Conservation (phyloP, 2,797 vertebrate species). For the Tarsius wallacei region DNA sequence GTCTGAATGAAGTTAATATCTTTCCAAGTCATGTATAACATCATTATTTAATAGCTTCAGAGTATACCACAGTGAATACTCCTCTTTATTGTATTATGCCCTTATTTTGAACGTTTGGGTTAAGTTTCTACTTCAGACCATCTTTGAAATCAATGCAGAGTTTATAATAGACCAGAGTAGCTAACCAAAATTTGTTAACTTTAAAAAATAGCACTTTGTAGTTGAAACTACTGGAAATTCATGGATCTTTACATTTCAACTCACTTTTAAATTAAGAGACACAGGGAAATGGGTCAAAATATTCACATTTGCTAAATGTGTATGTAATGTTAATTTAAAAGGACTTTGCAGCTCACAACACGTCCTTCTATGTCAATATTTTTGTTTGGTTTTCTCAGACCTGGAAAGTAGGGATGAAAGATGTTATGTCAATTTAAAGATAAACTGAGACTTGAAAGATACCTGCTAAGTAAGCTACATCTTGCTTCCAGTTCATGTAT, state of each 20-base stretch:
- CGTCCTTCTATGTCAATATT: background rate
- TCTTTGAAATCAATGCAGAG: background rate
- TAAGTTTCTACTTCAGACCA: background rate
- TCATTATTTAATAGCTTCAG: background rate
- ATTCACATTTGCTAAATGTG: background rate
- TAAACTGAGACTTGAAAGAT: background rate
- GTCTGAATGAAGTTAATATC: background rate
- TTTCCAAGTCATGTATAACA: background rate
- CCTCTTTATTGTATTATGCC: background rate
- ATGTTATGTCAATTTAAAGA: background rate
- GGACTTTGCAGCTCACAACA: background rate
- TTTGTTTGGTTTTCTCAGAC: background rate
- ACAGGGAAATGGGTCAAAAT: background rate
- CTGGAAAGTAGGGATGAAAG: background rate
- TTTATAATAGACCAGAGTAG: background rate
- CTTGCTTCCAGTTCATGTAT: background rate
- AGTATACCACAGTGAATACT: background rate
- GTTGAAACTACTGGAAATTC: background rate
- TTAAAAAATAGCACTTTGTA: background rate
- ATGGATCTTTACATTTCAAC: background rate
- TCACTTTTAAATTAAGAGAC: background rate
- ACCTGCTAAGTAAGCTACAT: background rate
- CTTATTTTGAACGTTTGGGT: constrained; percentile 33
- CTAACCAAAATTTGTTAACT: background rate
- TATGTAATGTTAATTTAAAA: background rate